Conservation (phyloP, 2,888 invertebrate species). For the Tricholauxania praeusta region DNA sequence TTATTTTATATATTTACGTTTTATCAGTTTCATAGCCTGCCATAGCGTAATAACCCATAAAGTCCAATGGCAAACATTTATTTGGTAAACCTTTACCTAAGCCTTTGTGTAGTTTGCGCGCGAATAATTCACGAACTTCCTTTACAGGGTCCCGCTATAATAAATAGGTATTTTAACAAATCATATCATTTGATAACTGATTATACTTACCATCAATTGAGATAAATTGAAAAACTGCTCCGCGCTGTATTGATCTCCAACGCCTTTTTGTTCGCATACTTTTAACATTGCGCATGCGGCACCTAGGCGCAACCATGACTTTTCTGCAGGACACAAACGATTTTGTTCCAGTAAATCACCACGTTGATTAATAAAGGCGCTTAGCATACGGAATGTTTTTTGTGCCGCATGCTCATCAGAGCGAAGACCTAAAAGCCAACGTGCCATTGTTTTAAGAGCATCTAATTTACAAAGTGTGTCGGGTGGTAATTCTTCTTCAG, state of each 20-base stretch:
- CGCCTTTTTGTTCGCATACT: constrained; percentile 96
- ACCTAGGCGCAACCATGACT: constrained; percentile 91
- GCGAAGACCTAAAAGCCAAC: constrained; percentile 94
- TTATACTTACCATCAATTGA: constrained; percentile 82
- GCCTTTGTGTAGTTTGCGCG: constrained; percentile 93
- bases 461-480: constrained; percentile 94
- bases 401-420: constrained; percentile 88
- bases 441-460: constrained; percentile 95
- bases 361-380: constrained; percentile 92
- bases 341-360: constrained; percentile 86
- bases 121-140: constrained; percentile 90
- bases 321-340: constrained; percentile 84
- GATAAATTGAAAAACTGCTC: constrained; percentile 96
- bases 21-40: constrained; percentile 90
- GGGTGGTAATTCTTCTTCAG: constrained; percentile 87
- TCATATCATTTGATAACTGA: neutral
- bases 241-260: constrained; percentile 93
- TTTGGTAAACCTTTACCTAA: constrained; percentile 84
- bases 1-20: constrained; percentile 69
- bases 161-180: neutral
- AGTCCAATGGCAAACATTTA: constrained; percentile 93
- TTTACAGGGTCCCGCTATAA: constrained; percentile 78
- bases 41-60: constrained; percentile 95
- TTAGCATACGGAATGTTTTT: constrained; percentile 94
- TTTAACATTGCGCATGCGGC: constrained; percentile 97